Conservation (phyloP, 2,888 invertebrate species). For the Phymatocera aterrima region DNA sequence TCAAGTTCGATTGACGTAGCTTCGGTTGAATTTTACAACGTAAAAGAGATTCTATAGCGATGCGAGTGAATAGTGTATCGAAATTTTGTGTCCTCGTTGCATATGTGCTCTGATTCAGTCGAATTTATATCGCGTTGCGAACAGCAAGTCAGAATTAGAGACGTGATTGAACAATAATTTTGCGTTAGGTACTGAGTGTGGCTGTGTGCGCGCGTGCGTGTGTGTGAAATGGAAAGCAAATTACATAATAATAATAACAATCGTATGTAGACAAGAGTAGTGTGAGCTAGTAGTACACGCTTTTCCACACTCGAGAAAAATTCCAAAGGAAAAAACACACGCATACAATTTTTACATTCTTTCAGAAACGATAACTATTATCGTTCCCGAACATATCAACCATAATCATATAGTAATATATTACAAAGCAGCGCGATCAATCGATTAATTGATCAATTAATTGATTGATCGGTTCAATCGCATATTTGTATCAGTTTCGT, state of each 20-base stretch:
- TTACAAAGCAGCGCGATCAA: slow-evolving; percentile 65
- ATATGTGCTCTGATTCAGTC: no score
- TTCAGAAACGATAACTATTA: neutral
- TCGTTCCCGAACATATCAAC: neutral
- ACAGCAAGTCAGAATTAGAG: no score
- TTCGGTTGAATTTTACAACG: no score
- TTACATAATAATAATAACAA: neutral
- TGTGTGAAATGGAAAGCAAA: slow-evolving; percentile 2
- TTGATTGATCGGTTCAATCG: slow-evolving; percentile 53
- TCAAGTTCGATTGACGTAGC: no score
- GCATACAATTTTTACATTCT: neutral
- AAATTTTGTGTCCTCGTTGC: no score
- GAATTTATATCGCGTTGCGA: no score
- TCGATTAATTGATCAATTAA: neutral
- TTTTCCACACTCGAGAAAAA: slow-evolving; percentile 12
- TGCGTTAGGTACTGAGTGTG: neutral
- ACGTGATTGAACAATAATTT: neutral
- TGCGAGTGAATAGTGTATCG: no score
- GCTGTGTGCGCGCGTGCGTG: neutral
- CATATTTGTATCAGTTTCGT: slow-evolving; percentile 55
- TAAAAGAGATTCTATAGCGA: no score
- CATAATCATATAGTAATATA: neutral
- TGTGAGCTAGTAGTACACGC: neutral
- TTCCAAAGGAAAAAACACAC: no score
- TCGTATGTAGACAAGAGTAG: neutral